phyloP scores from a whole-genome alignment of 1,140 invertebrate genomes.

The Zaprionus nigranus region DNA sequence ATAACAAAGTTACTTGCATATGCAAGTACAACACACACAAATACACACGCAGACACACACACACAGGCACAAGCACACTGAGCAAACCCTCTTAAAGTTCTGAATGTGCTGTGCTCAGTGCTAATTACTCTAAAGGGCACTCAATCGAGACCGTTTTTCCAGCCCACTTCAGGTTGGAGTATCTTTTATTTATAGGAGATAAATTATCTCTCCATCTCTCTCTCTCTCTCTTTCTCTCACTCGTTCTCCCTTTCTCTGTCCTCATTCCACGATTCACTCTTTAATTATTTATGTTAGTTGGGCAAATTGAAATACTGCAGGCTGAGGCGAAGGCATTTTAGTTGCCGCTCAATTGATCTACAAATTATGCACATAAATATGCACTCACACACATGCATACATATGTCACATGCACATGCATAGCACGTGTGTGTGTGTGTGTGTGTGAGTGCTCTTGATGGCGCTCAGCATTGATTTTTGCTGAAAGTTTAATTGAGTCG shows the following conservation, averaged over 20 bases:
- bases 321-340: constrained; percentile 16
- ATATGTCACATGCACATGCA: neutral
- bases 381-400: neutral
- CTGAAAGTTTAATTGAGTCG: constrained; percentile 53
- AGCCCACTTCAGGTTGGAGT: constrained; percentile 12
- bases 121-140: constrained; percentile 33
- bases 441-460: constrained; percentile 36
- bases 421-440: constrained; percentile 21
- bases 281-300: constrained; percentile 66
- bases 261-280: neutral
- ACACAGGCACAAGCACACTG: neutral
- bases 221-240: too few relatives aligned
- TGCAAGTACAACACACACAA: neutral
- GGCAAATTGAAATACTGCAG: constrained; percentile 17
- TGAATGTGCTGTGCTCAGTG: neutral
- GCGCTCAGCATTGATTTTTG: constrained; percentile 49
- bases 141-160: constrained; percentile 9
- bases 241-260: too few relatives aligned
- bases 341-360: constrained; percentile 42
- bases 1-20: neutral
- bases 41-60: neutral
- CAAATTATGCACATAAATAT: constrained; percentile 60
- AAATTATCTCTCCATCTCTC: constrained; percentile 30
- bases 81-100: neutral
- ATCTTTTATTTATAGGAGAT: constrained; percentile 67